Conservation (phyloP, 92 coral and sea anemone genomes). For the Hydrozoanthus gracilis region DNA sequence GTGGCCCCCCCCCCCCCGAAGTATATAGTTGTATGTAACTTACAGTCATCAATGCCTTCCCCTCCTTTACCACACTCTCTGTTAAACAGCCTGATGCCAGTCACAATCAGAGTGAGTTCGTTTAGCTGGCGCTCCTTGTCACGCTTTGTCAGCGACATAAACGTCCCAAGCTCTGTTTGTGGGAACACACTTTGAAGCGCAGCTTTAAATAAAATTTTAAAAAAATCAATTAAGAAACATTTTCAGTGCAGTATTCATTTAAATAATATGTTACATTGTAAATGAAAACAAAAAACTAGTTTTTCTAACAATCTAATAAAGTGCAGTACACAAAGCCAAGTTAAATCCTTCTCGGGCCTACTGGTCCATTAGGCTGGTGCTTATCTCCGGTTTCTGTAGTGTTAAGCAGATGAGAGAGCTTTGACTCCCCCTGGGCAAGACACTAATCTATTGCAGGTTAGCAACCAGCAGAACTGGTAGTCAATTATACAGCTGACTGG, state of each 20-base stretch:
- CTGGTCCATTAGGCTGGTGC: too few relatives aligned
- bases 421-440: too few relatives aligned
- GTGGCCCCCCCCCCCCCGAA: too few relatives aligned
- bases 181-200: slow-evolving; percentile 99
- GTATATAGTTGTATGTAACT: slow-evolving; percentile 40
- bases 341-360: too few relatives aligned
- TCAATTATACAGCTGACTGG: too few relatives aligned
- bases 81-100: slow-evolving; percentile 96
- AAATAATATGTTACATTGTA: too few relatives aligned
- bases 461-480: too few relatives aligned
- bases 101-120: slow-evolving; percentile 94
- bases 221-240: not conserved
- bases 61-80: slow-evolving; percentile 99
- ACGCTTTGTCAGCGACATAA: slow-evolving; percentile 96
- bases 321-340: too few relatives aligned
- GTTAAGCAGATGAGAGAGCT: not conserved
- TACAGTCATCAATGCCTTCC: slow-evolving; percentile 99
- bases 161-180: slow-evolving; percentile 98
- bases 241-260: too few relatives aligned
- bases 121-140: slow-evolving; percentile 97
- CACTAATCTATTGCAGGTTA: too few relatives aligned
- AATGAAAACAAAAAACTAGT: too few relatives aligned
- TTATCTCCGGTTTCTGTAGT: not conserved
- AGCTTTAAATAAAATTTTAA: slow-evolving; percentile 57
- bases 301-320: too few relatives aligned